A percentile compares a stretch with the other conserved stretches of the same genome.
phyloP scores from a whole-genome alignment of 2,888 invertebrate species.

The Trissonchulus sp. region DNA sequence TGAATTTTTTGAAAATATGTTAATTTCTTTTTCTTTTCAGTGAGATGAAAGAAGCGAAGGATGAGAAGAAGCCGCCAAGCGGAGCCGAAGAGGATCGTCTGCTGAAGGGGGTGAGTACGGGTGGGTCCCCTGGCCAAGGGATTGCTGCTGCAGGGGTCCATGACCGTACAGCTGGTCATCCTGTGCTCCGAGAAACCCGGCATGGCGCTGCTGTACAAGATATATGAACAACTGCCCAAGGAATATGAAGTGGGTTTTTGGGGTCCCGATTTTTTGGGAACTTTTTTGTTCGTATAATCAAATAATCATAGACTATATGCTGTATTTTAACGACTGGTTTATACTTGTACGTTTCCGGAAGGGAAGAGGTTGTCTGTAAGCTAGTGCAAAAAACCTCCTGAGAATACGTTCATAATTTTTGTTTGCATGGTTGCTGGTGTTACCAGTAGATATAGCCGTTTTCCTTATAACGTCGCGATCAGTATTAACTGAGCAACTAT shows the following conservation, averaged over 20 bases:
- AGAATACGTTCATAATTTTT: too few species aligned
- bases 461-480: too few species aligned
- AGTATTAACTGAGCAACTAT: too few species aligned
- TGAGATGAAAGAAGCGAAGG: neutral
- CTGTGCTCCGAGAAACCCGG: slow-evolving; percentile 92
- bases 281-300: too few species aligned
- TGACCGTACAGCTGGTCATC: slow-evolving; percentile 82
- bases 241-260: slow-evolving; percentile 66
- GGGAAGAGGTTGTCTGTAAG: too few species aligned
- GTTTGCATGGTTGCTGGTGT: too few species aligned
- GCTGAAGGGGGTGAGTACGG: slow-evolving; percentile 88
- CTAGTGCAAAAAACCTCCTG: too few species aligned
- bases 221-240: slow-evolving; percentile 73
- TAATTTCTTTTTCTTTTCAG: slow-evolving; percentile 11
- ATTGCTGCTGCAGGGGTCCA: slow-evolving; percentile 79
- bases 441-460: too few species aligned
- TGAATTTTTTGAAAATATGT: neutral
- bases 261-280: too few species aligned
- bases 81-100: slow-evolving; percentile 64
- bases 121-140: slow-evolving; percentile 86
- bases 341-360: neutral
- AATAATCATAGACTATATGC: neutral
- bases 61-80: slow-evolving; percentile 47
- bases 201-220: slow-evolving; percentile 71
- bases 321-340: slow-evolving; percentile 38